These are phyloP conservation scores for Priocnemis perturbator DNA, from an alignment of 2,888 invertebrate species.

Conservation along the genomic window DNA sequence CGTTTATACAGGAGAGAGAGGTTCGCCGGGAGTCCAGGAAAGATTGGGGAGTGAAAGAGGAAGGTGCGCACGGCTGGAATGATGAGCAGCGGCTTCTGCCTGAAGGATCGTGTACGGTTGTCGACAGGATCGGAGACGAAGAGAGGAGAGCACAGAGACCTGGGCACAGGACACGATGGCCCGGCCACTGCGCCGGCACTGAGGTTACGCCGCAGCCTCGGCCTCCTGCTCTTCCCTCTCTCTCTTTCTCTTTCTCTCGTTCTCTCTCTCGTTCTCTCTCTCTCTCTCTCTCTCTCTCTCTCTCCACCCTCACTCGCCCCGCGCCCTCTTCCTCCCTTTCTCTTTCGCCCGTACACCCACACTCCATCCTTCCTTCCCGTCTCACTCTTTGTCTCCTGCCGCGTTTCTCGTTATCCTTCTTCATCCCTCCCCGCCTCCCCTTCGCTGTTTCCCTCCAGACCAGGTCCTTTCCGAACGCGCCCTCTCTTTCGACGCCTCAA, in stretches of 20 bases:
- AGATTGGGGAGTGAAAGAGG: not conserved
- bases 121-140: slow-evolving; percentile 45
- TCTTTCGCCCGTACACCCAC: no score
- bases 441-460: slow-evolving; percentile 6
- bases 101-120: slow-evolving; percentile 41
- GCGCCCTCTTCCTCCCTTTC: slow-evolving; percentile 14
- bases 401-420: not conserved
- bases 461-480: not conserved
- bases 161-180: slow-evolving; percentile 73
- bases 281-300: slow-evolving; percentile 16
- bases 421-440: slow-evolving; percentile 1
- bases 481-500: not conserved
- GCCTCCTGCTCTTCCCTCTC: slow-evolving; percentile 62
- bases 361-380: no score
- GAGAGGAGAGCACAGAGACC: slow-evolving; percentile 50
- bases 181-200: slow-evolving; percentile 76
- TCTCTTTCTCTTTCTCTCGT: slow-evolving; percentile 15
- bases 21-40: not conserved
- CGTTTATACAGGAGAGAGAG: no score
- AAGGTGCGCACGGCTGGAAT: slow-evolving; percentile 13
- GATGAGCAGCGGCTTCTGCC: slow-evolving; percentile 25
- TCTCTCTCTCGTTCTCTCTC: slow-evolving; percentile 17
- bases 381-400: not conserved
- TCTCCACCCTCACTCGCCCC: no score
- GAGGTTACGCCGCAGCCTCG: slow-evolving; percentile 74